Conservation (phyloP, 2,113 vertebrate species). For the Onychostruthus taczanowskii region DNA sequence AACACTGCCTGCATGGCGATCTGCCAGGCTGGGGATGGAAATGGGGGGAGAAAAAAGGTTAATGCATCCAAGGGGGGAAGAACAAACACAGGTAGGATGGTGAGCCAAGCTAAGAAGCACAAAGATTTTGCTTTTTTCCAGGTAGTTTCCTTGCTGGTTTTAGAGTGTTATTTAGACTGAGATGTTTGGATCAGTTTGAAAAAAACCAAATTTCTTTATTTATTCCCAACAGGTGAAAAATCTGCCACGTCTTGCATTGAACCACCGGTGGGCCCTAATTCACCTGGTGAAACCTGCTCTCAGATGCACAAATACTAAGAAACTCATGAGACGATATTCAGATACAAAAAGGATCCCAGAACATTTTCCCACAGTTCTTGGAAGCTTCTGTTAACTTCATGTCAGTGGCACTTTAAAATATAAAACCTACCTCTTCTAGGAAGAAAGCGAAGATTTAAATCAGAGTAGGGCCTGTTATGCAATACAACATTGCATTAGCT, state of each 20-base stretch:
- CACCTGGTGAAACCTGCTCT: neutral
- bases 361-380: neutral
- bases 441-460: neutral
- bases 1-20: neutral
- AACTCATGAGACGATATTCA: neutral
- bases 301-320: neutral
- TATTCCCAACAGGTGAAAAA: neutral
- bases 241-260: neutral
- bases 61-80: neutral
- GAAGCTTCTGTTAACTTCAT: neutral
- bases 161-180: neutral
- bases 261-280: neutral
- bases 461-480: neutral
- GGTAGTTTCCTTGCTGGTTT: neutral
- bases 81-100: neutral
- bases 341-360: neutral
- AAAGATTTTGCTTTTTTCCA: neutral
- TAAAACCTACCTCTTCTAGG: neutral
- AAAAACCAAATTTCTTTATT: accelerated
- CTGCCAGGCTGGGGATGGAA: neutral
- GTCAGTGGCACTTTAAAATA: neutral
- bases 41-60: neutral
- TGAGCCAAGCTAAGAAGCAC: neutral
- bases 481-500: neutral
- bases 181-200: neutral